Base-by-base conservation (phyloP, 2,888 invertebrate genomes). In the Saturnia japonica region DNA sequence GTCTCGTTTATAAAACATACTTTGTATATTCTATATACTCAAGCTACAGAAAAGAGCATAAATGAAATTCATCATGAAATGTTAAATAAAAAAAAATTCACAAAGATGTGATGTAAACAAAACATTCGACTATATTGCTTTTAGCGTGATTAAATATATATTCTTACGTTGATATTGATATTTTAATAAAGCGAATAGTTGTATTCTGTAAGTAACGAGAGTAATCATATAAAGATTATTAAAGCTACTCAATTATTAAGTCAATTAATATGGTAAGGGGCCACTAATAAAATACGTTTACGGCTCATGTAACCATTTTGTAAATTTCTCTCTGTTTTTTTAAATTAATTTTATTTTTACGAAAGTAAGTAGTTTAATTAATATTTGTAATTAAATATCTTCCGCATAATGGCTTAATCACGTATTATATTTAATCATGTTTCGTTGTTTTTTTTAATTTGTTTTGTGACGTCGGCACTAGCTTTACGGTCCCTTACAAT, bases 41-140 rank as follows among this genome's bases (percentile, higher is more conserved):
- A 60, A 60, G 14, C 28, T 1, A 25, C 16, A 60, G 57, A 60
- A 28, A 25, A 60, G 7, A 28, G 9, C 9, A 54, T n/a, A 6
- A 0, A 6, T n/a, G 19, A 16, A 47, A 8, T 47, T 47, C 47
- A 19, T 47, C 6, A 47, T 47, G 54, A 54, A 54, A 11, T 40
- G 22, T 64, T 40, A 54, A 70, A 70, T 14, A 66, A 45, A 67
- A 14, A 54, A 67, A 42, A 67, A 67, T 42, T 1, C 67, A 54
- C 76, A 67, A 51, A 40, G 40, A 54, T 64, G 40, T 68, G 73
- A 77, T 64, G 73, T 69, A 73, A 78, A 76, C 74, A 79, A 72
- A 86, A 87, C 84, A 86, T 83, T 82, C 73, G 84, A 40, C n/a
- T 64, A 40, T 57, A 67, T 70, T 57, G 54, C 54, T 70, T 70